Conservation (phyloP, 2,797 vertebrate species). For the Poeciliopsis gracilis region DNA sequence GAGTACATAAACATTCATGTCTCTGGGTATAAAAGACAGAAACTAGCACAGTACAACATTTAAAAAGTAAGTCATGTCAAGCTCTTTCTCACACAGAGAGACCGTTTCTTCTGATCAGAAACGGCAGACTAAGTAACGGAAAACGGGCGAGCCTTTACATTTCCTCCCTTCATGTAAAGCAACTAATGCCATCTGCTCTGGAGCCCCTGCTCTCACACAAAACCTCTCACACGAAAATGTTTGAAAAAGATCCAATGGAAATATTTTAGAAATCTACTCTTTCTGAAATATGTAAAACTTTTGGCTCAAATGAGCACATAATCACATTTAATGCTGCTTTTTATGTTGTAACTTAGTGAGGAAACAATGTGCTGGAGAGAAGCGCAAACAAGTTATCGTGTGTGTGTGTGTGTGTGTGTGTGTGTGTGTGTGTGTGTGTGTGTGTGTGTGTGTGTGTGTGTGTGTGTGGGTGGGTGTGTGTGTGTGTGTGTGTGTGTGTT, state of each 20-base stretch:
- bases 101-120: constrained; percentile 1
- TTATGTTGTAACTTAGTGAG: not conserved
- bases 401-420: not conserved
- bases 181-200: not conserved
- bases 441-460: too few relatives aligned
- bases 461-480: too few relatives aligned
- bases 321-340: not conserved
- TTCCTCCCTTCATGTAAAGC: not conserved
- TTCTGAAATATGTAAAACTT: not conserved
- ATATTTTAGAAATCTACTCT: not conserved
- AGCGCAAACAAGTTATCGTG: not conserved
- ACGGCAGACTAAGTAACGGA: not conserved
- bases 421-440: too few relatives aligned
- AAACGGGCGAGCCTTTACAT: not conserved
- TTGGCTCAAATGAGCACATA: not conserved
- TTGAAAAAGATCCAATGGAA: not conserved
- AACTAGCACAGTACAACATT: constrained; percentile 9
- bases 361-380: not conserved
- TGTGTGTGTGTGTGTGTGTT: too few relatives aligned
- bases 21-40: constrained; percentile 30
- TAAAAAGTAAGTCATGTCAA: constrained; percentile 3
- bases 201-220: not conserved
- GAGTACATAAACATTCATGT: constrained; percentile 23
- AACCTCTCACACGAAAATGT: not conserved
- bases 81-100: constrained; percentile 1